A percentile compares a stretch with the other conserved stretches of the same genome.
Evolutionary conservation across 2,888 invertebrate species (phyloP).

Genomic region (Drosophila sordidula): DNA sequence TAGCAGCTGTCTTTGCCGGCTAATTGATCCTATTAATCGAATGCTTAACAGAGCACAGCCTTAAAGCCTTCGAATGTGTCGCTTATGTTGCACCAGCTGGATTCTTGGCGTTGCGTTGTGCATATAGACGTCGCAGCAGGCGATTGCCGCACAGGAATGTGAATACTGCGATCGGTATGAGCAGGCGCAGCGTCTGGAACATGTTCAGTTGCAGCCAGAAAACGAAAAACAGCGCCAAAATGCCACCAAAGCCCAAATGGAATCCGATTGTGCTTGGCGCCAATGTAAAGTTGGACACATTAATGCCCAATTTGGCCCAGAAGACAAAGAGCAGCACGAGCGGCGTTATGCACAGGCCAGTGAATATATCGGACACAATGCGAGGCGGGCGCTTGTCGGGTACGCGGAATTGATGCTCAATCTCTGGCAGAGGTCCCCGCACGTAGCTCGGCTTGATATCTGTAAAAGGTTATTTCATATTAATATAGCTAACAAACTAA

Average conservation of each 20-base stretch:
- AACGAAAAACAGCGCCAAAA: conserved; percentile 93
- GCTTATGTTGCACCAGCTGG: conserved; percentile 40
- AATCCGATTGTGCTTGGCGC: conserved; percentile 93
- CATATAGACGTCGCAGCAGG: conserved; percentile 91
- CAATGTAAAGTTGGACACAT: conserved; percentile 92
- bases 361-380: conserved; percentile 95
- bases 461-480: conserved; percentile 31
- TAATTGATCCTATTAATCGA: conserved; percentile 36
- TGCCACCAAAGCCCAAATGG: conserved; percentile 95
- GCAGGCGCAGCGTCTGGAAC: conserved; percentile 97
- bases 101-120: conserved; percentile 75
- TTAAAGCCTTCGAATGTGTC: conserved; percentile 36
- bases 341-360: conserved; percentile 92
- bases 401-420: conserved; percentile 93
- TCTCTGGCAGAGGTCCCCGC: conserved; percentile 87
- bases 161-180: conserved; percentile 92
- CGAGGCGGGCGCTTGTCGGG: conserved; percentile 96
- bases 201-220: conserved; percentile 98
- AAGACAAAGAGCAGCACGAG: conserved; percentile 92
- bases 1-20: conserved; percentile 28
- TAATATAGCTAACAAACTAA: background rate
- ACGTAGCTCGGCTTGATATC: conserved; percentile 62
- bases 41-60: conserved; percentile 48
- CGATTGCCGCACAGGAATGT: conserved; percentile 98
- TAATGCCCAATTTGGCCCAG: conserved; percentile 95